These are phyloP conservation scores for Scleropages formosus DNA, from an alignment of 2,797 vertebrate species.

Conservation along the genomic window DNA sequence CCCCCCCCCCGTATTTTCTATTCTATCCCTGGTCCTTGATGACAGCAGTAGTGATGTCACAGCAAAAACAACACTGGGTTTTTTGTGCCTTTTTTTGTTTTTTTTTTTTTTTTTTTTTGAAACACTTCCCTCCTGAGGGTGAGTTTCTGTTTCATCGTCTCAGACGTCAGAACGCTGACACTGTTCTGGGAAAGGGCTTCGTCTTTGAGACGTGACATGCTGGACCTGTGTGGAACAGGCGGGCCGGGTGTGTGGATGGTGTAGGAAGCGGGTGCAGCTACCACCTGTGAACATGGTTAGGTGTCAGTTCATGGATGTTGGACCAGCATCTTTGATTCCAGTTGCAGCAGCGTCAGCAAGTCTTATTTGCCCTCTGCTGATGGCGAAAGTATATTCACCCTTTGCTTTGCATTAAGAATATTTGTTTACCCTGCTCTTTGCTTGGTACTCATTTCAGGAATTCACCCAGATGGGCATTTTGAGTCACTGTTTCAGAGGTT, in stretches of 20 bases:
- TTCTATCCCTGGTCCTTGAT: background rate
- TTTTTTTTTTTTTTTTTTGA: background rate
- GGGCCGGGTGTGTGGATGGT: background rate
- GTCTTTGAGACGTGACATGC: background rate
- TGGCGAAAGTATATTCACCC: constrained; percentile 32
- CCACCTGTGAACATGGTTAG: background rate
- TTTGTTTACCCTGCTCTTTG: constrained; percentile 37
- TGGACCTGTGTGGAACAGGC: background rate
- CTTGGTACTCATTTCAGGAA: constrained; percentile 3
- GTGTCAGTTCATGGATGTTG: constrained; percentile 21
- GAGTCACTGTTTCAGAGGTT: background rate
- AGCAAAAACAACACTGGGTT: background rate
- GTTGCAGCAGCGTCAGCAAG: constrained; percentile 26
- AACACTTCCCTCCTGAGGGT: too few relatives aligned
- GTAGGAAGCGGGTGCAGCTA: constrained; percentile 4
- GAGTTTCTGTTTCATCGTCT: background rate
- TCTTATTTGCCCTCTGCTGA: constrained; percentile 32
- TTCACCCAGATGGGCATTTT: background rate
- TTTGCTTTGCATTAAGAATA: constrained; percentile 32
- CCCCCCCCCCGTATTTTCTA: background rate
- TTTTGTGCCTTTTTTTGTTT: background rate
- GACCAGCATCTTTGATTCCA: constrained; percentile 27
- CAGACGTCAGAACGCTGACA: background rate
- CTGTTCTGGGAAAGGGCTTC: background rate
- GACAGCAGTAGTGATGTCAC: constrained; percentile 5